Evolutionary conservation across 1,140 invertebrate species (phyloP).

Genomic region (Macrotrachela quadricornifera): DNA sequence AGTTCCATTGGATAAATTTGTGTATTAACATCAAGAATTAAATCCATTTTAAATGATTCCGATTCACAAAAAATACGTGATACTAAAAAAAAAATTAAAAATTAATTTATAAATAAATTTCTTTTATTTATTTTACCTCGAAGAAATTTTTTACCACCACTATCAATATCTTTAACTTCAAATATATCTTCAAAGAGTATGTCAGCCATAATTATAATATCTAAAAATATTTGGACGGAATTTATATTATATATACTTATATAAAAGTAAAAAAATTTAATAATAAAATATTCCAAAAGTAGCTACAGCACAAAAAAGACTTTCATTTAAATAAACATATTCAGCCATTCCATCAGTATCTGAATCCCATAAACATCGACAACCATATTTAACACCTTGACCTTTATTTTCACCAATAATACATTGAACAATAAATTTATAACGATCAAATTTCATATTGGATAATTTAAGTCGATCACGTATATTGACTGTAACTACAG

Average conservation of each 20-base stretch:
- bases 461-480: too few species aligned
- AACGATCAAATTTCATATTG: constrained; percentile 41
- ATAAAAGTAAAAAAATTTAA: constrained; percentile 38
- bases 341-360: constrained; percentile 58
- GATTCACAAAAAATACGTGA: constrained; percentile 83
- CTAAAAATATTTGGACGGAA: too few species aligned
- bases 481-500: too few species aligned
- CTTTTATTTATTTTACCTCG: constrained; percentile 36
- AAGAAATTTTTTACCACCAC: constrained; percentile 96
- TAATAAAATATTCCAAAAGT: constrained; percentile 51
- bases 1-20: constrained; percentile 94
- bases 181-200: constrained; percentile 98
- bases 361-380: constrained; percentile 62
- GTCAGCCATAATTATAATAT: constrained; percentile 38
- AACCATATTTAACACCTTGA: constrained; percentile 55
- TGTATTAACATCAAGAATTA: constrained; percentile 89
- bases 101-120: background rate
- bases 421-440: constrained; percentile 59
- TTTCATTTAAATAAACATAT: constrained; percentile 50
- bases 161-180: constrained; percentile 96
- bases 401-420: constrained; percentile 55
- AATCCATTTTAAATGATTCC: constrained; percentile 98
- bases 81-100: constrained; percentile 38
- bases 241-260: too few species aligned
- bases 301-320: constrained; percentile 45